Evolutionary conservation across 2,113 vertebrate genomes (phyloP).

Genomic region (Alligator mississippiensis): DNA sequence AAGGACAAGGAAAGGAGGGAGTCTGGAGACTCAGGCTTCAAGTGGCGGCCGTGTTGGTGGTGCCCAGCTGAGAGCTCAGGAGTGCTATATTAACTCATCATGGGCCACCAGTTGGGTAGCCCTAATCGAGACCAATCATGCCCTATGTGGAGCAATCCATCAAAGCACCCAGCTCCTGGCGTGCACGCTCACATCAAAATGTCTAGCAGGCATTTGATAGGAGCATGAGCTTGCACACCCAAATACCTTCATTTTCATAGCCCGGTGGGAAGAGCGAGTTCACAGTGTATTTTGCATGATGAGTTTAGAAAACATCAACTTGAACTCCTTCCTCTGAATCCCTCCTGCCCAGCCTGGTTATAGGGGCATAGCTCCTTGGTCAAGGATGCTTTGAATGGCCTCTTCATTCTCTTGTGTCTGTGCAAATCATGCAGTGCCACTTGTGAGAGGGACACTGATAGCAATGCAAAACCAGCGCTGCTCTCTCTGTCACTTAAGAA

Average conservation of each 20-base stretch:
- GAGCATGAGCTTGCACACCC: not conserved
- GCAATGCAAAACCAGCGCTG: not conserved
- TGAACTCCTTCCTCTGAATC: not conserved
- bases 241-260: not conserved
- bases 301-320: not conserved
- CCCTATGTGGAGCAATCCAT: not conserved
- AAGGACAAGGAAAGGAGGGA: too few relatives aligned
- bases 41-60: too few relatives aligned
- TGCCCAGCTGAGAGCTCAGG: too few relatives aligned
- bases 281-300: not conserved
- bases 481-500: not conserved
- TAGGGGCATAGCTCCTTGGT: not conserved
- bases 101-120: too few relatives aligned
- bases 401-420: not conserved
- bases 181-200: not conserved
- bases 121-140: too few relatives aligned
- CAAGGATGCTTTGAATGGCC: not conserved
- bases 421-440: not conserved
- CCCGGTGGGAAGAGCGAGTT: not conserved
- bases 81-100: too few relatives aligned
- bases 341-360: not conserved
- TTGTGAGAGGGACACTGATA: not conserved
- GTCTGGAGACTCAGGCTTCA: too few relatives aligned
- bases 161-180: not conserved
- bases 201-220: not conserved